Evolutionary conservation across 1,140 invertebrate species (phyloP).

Genomic region (Zaprionus ornatus): DNA sequence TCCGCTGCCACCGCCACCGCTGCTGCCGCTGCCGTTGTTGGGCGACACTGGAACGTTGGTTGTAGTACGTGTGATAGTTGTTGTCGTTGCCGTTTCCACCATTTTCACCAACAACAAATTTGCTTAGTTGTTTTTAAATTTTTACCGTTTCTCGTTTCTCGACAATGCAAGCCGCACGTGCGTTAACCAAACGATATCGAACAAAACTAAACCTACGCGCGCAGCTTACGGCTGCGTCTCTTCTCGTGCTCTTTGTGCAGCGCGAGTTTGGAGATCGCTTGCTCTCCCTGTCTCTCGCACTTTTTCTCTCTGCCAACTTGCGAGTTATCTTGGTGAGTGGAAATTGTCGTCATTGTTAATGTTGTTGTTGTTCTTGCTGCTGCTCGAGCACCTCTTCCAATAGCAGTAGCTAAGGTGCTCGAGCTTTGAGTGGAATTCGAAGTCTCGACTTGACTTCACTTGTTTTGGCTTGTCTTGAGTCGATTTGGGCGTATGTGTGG

Average conservation of each 20-base stretch:
- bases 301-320: conserved; percentile 32
- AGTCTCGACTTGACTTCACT: conserved; percentile 6
- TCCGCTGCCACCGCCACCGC: conserved; percentile 35
- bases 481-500: conserved; percentile 39
- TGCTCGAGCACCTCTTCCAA: conserved; percentile 19
- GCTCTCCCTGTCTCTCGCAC: neutral
- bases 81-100: conserved; percentile 77
- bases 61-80: conserved; percentile 69
- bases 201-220: conserved; percentile 35
- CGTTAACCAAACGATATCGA: conserved; percentile 32
- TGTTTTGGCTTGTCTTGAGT: neutral
- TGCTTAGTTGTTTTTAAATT: conserved; percentile 15
- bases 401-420: conserved; percentile 29
- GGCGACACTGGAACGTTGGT: conserved; percentile 25
- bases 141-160: neutral
- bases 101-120: conserved; percentile 49
- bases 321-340: conserved; percentile 32
- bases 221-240: conserved; percentile 18
- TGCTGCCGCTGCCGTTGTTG: conserved; percentile 33
- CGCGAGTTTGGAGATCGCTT: conserved; percentile 51
- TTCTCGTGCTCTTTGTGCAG: conserved; percentile 26
- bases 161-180: conserved; percentile 29
- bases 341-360: conserved; percentile 3
- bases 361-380: neutral
- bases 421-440: conserved; percentile 45